Conservation (phyloP, 1,140 invertebrate genomes). For the Rhagoletis pomonella region DNA sequence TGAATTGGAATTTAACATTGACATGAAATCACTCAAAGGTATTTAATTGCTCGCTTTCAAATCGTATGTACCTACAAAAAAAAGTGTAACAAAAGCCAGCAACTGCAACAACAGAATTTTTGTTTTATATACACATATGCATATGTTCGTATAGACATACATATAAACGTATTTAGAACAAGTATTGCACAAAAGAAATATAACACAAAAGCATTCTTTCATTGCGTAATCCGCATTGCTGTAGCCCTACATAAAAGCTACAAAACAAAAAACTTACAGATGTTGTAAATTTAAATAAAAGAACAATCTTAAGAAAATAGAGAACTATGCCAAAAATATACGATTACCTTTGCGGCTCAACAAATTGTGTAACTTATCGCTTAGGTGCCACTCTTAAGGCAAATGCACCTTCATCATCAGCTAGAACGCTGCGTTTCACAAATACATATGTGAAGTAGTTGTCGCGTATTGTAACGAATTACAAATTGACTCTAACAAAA, state of each 20-base stretch:
- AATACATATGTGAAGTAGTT: slow-evolving; percentile 2
- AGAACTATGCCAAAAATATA: slow-evolving; percentile 61
- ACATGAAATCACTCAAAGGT: slow-evolving; percentile 67
- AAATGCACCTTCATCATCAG: neutral
- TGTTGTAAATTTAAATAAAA: slow-evolving; percentile 39
- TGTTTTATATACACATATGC: neutral
- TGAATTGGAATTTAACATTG: slow-evolving; percentile 68
- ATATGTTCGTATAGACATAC: neutral
- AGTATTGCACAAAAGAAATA: slow-evolving; percentile 40
- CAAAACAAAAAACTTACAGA: slow-evolving; percentile 18
- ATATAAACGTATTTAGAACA: slow-evolving; percentile 53
- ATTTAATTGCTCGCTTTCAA: slow-evolving; percentile 52
- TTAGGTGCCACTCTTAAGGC: neutral
- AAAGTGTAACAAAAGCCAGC: too few relatives aligned
- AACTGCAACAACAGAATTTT: slow-evolving; percentile 17
- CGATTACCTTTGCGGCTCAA: slow-evolving; percentile 62
- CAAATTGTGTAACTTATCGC: slow-evolving; percentile 38
- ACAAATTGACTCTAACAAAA: too few relatives aligned
- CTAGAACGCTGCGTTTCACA: slow-evolving; percentile 26
- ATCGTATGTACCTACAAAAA: neutral
- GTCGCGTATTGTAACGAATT: slow-evolving; percentile 9
- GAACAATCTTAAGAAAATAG: slow-evolving; percentile 28
- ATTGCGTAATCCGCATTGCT: neutral
- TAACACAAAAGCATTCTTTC: slow-evolving; percentile 61
- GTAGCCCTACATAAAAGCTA: neutral